Base-by-base conservation (phyloP, 2,113 vertebrate genomes). In the Takifugu flavidus region DNA sequence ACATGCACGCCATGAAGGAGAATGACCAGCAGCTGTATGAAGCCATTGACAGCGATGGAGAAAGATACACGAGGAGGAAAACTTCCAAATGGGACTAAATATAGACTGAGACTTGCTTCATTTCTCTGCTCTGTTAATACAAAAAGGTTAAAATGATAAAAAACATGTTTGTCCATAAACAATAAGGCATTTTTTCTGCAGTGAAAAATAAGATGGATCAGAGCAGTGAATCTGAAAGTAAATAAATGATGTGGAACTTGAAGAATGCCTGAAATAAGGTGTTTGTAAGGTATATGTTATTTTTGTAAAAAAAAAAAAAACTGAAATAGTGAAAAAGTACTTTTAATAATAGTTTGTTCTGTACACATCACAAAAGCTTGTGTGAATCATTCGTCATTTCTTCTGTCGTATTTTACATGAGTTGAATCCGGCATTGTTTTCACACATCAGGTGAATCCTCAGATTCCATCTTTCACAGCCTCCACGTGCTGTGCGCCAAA, bases 1-100 rank as follows among this genome's bases (percentile, higher is more conserved):
- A 98, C 79, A 80, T 97, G 79, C 95, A 95, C 13, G 95, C 94
- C 6, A 85, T 87, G 25, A 86, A 90, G 71, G 96, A 98, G 50
- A 95, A 95, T 58, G 90, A 92, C 58, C 92, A 93, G 68, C 90
- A 95, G 54, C 91, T 98, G 7, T 97, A 93, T 1, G 95, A 99
- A 90, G 94, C 93, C 11, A 13, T 95, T 0, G 92, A 96, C 87
- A 92, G 93, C 49, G 90, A 97, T 3, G 95, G 96, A 1, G 89
- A 93, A 79, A 90, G 85, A 46, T 88, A 91, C 46, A 95, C 88
- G 88, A 94, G 92, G 75, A 93, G 91, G 73, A 97, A 89, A 79
- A 90, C 90, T 7, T 98, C 95, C 31, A 96, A 93, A 77, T 99
- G 97, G 97, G 95, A 96, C 86, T 98, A 69, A 86, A 0, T 25